Conservation (phyloP, 2,888 invertebrate species). For the Heliothis peltigera region DNA sequence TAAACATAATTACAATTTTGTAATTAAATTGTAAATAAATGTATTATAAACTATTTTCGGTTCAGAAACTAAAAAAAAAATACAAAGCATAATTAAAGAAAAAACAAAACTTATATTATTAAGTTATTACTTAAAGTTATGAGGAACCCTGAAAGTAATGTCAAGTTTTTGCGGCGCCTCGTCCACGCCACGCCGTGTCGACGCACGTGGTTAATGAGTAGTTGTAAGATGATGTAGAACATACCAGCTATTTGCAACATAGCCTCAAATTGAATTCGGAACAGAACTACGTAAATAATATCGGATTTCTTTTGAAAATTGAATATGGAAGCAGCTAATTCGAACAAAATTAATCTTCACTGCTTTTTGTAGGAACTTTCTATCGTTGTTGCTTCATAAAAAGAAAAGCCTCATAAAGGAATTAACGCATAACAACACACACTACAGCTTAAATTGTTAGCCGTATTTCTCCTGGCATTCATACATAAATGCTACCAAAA, state of each 20-base stretch:
- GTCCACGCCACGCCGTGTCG: constrained; percentile 17
- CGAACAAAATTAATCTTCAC: too few relatives aligned
- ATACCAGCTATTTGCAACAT: constrained; percentile 17
- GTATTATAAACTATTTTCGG: too few relatives aligned
- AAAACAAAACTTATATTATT: not conserved
- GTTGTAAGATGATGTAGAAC: constrained; percentile 25
- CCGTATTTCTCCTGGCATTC: too few relatives aligned
- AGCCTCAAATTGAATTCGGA: constrained; percentile 11
- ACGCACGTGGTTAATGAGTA: constrained; percentile 53
- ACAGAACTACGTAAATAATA: not conserved
- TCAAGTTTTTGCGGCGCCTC: constrained; percentile 52
- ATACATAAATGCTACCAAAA: too few relatives aligned
- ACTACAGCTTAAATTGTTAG: too few relatives aligned
- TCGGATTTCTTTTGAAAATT: not conserved
- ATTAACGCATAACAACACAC: too few relatives aligned
- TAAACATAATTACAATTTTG: too few relatives aligned
- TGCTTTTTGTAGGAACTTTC: not conserved
- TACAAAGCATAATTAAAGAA: too few relatives aligned
- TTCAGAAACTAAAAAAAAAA: too few relatives aligned
- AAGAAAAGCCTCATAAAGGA: too few relatives aligned
- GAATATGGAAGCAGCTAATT: not conserved
- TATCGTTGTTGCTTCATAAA: constrained; percentile 1
- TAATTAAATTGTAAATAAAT: too few relatives aligned
- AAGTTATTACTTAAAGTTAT: not conserved
- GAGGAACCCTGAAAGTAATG: constrained; percentile 29